phyloP scores from a whole-genome alignment of 2,797 vertebrate species.

The Rhodeus uyekii region DNA sequence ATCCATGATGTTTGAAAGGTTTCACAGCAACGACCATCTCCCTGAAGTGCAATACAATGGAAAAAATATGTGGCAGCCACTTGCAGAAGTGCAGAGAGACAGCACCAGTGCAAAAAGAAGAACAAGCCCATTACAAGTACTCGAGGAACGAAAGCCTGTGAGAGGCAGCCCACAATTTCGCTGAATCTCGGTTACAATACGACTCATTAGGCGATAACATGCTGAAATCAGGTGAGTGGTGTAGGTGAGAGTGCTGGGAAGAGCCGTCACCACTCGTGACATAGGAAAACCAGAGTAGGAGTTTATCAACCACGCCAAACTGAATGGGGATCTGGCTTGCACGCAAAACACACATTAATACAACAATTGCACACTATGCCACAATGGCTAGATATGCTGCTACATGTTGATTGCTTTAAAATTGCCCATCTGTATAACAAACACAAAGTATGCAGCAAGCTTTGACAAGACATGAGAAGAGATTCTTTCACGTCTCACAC shows the following conservation, averaged over 20 bases:
- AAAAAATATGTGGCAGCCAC: background rate
- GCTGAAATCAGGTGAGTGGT: slow-evolving; percentile 20
- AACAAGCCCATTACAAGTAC: background rate
- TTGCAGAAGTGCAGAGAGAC: background rate
- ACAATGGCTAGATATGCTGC: slow-evolving; percentile 67
- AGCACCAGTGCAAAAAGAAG: background rate
- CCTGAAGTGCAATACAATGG: slow-evolving; percentile 9
- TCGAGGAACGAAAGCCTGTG: background rate
- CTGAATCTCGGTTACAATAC: slow-evolving; percentile 1
- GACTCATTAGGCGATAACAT: slow-evolving; percentile 31
- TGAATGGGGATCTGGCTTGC: slow-evolving; percentile 37
- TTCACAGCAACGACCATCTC: background rate
- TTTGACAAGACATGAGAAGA: slow-evolving; percentile 72
- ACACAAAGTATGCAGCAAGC: slow-evolving; percentile 63
- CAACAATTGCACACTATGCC: slow-evolving; percentile 56
- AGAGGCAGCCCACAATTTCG: slow-evolving; percentile 4
- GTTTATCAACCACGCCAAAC: slow-evolving; percentile 14
- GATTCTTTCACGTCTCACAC: slow-evolving; percentile 48
- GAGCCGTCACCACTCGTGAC: background rate
- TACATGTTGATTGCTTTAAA: slow-evolving; percentile 63
- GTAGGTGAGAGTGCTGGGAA: background rate
- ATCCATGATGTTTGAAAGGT: slow-evolving; percentile 19
- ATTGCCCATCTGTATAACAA: slow-evolving; percentile 71
- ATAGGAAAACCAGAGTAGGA: background rate
- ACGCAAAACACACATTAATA: slow-evolving; percentile 50